phyloP scores from a whole-genome alignment of 2,113 vertebrate genomes.

The Entelurus aequoreus region DNA sequence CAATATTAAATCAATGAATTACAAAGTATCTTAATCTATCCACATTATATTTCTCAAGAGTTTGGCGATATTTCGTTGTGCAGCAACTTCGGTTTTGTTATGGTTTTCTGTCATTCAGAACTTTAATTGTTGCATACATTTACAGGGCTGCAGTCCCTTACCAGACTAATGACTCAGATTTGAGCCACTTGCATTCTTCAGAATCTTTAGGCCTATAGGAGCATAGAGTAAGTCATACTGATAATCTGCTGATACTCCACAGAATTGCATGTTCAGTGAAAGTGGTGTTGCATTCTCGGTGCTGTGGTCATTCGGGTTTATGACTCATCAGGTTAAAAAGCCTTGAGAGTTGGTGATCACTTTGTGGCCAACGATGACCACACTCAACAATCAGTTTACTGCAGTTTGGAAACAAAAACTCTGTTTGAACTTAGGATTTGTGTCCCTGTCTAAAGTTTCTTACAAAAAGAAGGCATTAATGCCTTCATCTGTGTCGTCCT shows the following conservation, averaged over 20 bases:
- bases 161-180: slow-evolving; percentile 16
- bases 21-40: too few relatives aligned
- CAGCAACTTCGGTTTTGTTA: neutral
- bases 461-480: slow-evolving; percentile 20
- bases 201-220: neutral
- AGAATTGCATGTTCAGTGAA: slow-evolving; percentile 11
- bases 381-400: neutral
- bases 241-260: slow-evolving; percentile 2
- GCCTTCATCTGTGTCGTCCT: slow-evolving; percentile 11
- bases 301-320: slow-evolving; percentile 17
- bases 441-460: slow-evolving; percentile 1
- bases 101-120: slow-evolving; percentile 5
- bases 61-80: too few relatives aligned
- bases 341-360: neutral
- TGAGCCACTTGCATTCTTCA: neutral
- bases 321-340: slow-evolving; percentile 6
- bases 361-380: slow-evolving; percentile 5
- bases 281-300: slow-evolving; percentile 33
- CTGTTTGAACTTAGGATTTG: neutral
- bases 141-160: slow-evolving; percentile 3
- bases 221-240: neutral
- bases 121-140: neutral
- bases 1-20: too few relatives aligned
- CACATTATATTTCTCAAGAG: too few relatives aligned
- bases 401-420: slow-evolving; percentile 2